These are phyloP conservation scores for Nemoura dubitans DNA, from an alignment of 2,888 invertebrate species.

Conservation along the genomic window DNA sequence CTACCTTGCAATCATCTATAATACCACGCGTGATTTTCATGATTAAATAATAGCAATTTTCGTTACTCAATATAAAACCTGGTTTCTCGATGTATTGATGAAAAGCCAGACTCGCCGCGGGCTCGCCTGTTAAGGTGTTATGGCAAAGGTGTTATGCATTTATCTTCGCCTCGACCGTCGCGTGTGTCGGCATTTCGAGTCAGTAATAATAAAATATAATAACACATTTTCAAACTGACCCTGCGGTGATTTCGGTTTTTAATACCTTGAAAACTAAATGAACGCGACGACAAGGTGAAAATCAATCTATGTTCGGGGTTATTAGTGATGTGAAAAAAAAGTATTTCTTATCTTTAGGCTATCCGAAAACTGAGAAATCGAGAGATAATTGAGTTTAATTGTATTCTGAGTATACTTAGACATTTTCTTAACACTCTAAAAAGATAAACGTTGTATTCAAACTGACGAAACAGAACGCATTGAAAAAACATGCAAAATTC, in stretches of 20 bases:
- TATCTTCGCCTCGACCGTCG: constrained; percentile 29
- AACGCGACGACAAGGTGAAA: constrained; percentile 36
- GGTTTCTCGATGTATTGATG: constrained; percentile 31
- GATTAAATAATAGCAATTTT: constrained; percentile 41
- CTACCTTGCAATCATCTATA: constrained; percentile 37
- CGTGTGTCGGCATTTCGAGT: constrained; percentile 33
- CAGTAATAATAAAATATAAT: constrained; percentile 45
- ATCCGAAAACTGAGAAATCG: constrained; percentile 28
- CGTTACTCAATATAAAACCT: constrained; percentile 28
- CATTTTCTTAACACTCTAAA: background rate
- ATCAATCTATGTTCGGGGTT: constrained; percentile 13
- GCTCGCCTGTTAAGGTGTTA: constrained; percentile 41
- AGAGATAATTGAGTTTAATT: constrained; percentile 36
- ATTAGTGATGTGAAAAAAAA: constrained; percentile 23
- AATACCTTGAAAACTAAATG: constrained; percentile 32
- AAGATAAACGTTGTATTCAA: background rate
- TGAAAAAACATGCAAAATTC: background rate
- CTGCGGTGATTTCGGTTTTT: constrained; percentile 19
- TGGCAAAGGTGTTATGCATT: constrained; percentile 43
- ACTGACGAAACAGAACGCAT: background rate
- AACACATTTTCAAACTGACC: constrained; percentile 35
- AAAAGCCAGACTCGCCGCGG: constrained; percentile 38
- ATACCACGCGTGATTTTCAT: constrained; percentile 45
- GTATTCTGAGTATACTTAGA: background rate
- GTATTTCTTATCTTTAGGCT: constrained; percentile 17